These are phyloP conservation scores for Pseudopleuronectes americanus DNA, from an alignment of 2,797 vertebrate genomes.

Conservation along the genomic window DNA sequence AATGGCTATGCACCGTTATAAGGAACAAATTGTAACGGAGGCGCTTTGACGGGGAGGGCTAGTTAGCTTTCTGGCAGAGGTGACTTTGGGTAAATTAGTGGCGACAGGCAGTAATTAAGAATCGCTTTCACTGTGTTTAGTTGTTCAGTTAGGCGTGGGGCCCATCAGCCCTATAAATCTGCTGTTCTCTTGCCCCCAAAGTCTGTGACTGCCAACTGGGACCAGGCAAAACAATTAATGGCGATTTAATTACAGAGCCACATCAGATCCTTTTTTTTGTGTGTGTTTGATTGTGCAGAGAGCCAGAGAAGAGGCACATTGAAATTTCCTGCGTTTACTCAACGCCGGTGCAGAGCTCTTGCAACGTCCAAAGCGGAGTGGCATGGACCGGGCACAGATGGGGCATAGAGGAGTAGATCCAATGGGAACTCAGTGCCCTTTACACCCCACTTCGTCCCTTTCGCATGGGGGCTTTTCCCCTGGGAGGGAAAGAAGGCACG, in stretches of 20 bases:
- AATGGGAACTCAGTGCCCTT: constrained; percentile 81
- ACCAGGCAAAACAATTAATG: constrained; percentile 75
- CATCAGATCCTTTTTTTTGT: constrained; percentile 62
- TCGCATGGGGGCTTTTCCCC: constrained; percentile 74
- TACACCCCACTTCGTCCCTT: constrained; percentile 73
- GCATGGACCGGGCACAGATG: constrained; percentile 72
- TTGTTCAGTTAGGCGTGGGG: constrained; percentile 75
- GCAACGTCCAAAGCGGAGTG: constrained; percentile 49
- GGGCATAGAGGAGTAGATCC: constrained; percentile 67
- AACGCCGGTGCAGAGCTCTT: constrained; percentile 30
- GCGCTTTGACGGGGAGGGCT: constrained; percentile 21
- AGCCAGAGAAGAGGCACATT: constrained; percentile 28
- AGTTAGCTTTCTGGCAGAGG: constrained; percentile 62
- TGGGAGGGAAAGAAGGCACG: constrained; percentile 51
- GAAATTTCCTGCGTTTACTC: constrained; percentile 24
- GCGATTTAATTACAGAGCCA: constrained; percentile 75
- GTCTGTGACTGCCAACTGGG: constrained; percentile 56
- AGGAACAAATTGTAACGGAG: constrained; percentile 19
- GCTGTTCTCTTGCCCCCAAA: constrained; percentile 56
- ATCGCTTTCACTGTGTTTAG: constrained; percentile 73
- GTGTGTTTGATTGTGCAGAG: constrained; percentile 51
- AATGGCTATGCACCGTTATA: constrained; percentile 5
- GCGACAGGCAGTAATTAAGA: constrained; percentile 77
- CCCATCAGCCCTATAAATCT: constrained; percentile 71
- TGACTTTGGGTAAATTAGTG: constrained; percentile 74